Evolutionary conservation across 2,888 invertebrate species (phyloP).

Genomic region (Erpobdella octoculata): DNA sequence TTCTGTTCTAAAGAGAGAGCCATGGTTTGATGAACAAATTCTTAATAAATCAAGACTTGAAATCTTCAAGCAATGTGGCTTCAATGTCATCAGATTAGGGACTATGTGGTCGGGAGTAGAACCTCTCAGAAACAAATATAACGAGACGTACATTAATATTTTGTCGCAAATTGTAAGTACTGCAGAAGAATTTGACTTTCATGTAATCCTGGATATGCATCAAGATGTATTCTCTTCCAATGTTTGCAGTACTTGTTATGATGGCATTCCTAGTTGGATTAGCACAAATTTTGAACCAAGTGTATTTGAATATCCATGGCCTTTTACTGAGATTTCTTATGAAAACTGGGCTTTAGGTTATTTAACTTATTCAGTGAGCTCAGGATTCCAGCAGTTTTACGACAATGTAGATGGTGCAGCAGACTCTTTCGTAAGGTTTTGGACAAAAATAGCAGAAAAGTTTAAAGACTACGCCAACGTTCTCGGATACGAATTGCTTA

Average conservation of each 20-base stretch:
- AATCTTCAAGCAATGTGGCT: slow-evolving; percentile 40
- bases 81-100: slow-evolving; percentile 43
- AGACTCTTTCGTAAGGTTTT: slow-evolving; percentile 39
- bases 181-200: slow-evolving; percentile 42
- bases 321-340: slow-evolving; percentile 32
- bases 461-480: slow-evolving; percentile 37
- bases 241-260: slow-evolving; percentile 38
- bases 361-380: slow-evolving; percentile 40
- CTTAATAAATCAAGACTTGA: slow-evolving; percentile 39
- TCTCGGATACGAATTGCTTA: slow-evolving; percentile 43
- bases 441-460: slow-evolving; percentile 37
- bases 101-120: slow-evolving; percentile 43
- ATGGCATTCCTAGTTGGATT: slow-evolving; percentile 43
- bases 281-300: slow-evolving; percentile 38
- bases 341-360: slow-evolving; percentile 39
- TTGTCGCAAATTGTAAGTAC: slow-evolving; percentile 40
- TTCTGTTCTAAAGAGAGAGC: slow-evolving; percentile 39
- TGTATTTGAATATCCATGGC: slow-evolving; percentile 41
- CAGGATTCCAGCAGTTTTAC: slow-evolving; percentile 42
- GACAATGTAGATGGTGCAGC: slow-evolving; percentile 37
- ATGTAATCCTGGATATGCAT: slow-evolving; percentile 42
- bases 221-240: slow-evolving; percentile 39
- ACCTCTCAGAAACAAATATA: slow-evolving; percentile 35
- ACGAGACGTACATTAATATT: slow-evolving; percentile 40
- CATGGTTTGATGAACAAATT: slow-evolving; percentile 39